Percentiles rank a stretch among this genome's conserved stretches.
phyloP scores from a whole-genome alignment of 1,140 invertebrate genomes.

The Drusus annulatus region DNA sequence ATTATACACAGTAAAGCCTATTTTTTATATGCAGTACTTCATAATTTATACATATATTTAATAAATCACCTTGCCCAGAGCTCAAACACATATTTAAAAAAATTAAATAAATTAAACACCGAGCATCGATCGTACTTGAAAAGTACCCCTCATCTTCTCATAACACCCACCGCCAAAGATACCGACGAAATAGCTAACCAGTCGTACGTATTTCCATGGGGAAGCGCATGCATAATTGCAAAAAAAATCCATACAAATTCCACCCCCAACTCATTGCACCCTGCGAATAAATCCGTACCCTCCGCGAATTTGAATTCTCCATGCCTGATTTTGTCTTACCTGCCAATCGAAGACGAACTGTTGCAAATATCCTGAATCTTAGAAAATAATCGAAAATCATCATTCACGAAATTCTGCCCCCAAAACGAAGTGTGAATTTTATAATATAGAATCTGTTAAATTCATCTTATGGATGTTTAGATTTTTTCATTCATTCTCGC shows the following conservation, averaged over 20 bases:
- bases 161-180: conserved; percentile 25
- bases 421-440: not conserved
- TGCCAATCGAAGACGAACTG: conserved; percentile 38
- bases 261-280: conserved; percentile 5
- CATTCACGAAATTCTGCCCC: not conserved
- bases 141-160: conserved; percentile 1
- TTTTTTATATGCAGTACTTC: too few species aligned
- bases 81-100: too few species aligned
- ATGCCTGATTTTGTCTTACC: conserved; percentile 44
- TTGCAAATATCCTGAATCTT: conserved; percentile 3
- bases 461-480: not conserved
- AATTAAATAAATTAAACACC: not conserved
- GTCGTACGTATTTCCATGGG: not conserved
- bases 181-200: conserved; percentile 6
- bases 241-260: conserved; percentile 32
- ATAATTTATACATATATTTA: too few species aligned
- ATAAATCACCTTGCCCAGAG: too few species aligned
- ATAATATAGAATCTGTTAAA: not conserved
- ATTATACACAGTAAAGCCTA: too few species aligned
- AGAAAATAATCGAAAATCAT: not conserved
- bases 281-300: conserved; percentile 6
- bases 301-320: conserved; percentile 37
- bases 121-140: not conserved
- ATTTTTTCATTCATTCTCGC: not conserved
- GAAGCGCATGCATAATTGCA: conserved; percentile 24